These are phyloP conservation scores for Pristionchus maxplancki DNA, from an alignment of 2,888 invertebrate species.

Conservation along the genomic window DNA sequence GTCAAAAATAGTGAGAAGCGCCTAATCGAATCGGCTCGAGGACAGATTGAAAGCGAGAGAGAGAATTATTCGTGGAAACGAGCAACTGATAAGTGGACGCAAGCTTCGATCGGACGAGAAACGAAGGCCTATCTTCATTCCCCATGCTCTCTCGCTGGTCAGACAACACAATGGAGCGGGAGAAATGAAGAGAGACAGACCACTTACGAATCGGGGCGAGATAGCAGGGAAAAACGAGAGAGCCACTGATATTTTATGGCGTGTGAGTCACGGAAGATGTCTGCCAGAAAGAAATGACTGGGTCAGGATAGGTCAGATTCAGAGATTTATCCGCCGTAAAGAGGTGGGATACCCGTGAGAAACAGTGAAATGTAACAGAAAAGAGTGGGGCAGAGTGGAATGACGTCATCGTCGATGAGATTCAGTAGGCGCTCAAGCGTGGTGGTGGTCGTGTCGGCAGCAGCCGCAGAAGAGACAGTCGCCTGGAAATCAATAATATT, in stretches of 20 bases:
- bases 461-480: slow-evolving; percentile 47
- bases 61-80: background rate
- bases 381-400: background rate
- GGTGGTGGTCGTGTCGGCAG: slow-evolving; percentile 11
- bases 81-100: slow-evolving; percentile 28
- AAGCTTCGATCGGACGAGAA: background rate
- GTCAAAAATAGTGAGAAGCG: background rate
- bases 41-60: background rate
- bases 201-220: background rate
- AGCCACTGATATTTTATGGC: background rate
- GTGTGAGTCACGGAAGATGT: too few species aligned
- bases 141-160: too few species aligned
- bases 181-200: background rate
- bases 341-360: background rate
- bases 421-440: background rate
- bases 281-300: too few species aligned
- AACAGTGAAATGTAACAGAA: background rate
- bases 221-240: slow-evolving; percentile 3
- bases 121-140: too few species aligned
- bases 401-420: background rate
- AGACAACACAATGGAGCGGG: too few species aligned
- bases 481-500: background rate
- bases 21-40: background rate
- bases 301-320: background rate
- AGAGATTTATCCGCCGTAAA: background rate